Base-by-base conservation (phyloP, 2,888 invertebrate species). In the Tetragnatha montana region DNA sequence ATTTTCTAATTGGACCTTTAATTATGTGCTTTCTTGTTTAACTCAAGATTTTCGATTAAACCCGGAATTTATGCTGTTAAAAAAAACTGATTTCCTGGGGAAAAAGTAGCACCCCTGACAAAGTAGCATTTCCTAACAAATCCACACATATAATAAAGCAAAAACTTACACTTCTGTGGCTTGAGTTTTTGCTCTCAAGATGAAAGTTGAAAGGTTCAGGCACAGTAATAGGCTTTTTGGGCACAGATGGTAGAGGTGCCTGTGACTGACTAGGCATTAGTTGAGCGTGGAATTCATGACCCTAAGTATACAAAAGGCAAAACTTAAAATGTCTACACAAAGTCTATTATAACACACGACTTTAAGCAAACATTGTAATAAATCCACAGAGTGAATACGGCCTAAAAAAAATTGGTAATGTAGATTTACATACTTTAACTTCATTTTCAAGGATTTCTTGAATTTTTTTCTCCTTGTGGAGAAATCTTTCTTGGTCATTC, bases 391-490 rank as follows among this genome's bases (percentile, higher is more conserved):
- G 21, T 8, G 22, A 19, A 22, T 19, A 8, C 21, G 19, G 1
- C 8, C 19, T 0, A 22, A 19, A n/a, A 73, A n/a, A 6, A 73
- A 19, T 8, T 73, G 6, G 17, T 4, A 8, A 60, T 60, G 60
- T 60, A 60, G 12, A 12, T 60, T 60, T 60, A 22, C 71, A 22
- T 71, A 93, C 93, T 92, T 92, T 92, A 73, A 86, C 92, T 85
- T 93, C 93, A 50, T 93, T 93, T 79, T 93, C 93, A 8, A 92
- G 73, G 81, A 92, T 93, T 91, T 95, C 94, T 91, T 95, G 95
- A 10, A 96, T 95, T 92, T 94, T 94, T 92, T 95, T 95, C 91
- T 96, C 95, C 91, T 95, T 95, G 86, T 94, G 95, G 73, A 94
- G 94, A 81, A 94, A 94, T 49, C 95, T 92, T 87, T 94, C 93